Conservation (phyloP, 2,797 vertebrate species). For the Hylomyscus alleni region DNA sequence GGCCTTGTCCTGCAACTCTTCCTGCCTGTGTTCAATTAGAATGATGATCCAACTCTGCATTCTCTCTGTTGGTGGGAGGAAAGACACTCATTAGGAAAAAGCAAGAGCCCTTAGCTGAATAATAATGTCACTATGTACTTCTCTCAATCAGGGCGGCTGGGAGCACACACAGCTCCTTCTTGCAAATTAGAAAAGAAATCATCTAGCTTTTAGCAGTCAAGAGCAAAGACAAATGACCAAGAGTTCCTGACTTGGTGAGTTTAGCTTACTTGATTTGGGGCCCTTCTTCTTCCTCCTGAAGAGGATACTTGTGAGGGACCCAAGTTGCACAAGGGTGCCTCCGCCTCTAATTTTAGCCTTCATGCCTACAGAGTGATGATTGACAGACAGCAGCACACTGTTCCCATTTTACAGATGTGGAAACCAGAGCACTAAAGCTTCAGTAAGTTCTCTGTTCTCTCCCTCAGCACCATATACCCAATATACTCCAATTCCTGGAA, state of each 20-base stretch:
- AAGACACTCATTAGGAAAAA: constrained; percentile 47
- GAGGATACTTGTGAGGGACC: too few relatives aligned
- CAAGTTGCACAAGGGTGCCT: neutral
- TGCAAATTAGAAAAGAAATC: constrained; percentile 44
- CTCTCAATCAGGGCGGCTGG: neutral
- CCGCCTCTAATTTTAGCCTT: neutral
- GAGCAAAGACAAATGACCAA: constrained; percentile 39
- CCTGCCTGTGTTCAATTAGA: constrained; percentile 21
- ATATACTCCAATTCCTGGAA: neutral
- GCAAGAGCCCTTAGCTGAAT: constrained; percentile 49
- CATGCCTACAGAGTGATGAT: neutral
- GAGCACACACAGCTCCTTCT: constrained; percentile 38
- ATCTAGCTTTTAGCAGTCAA: constrained; percentile 17
- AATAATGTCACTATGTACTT: constrained; percentile 25
- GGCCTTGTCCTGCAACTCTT: neutral
- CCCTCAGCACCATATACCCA: neutral
- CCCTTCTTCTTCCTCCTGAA: neutral
- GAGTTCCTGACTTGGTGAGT: neutral
- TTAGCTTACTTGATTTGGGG: neutral
- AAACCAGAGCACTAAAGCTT: neutral
- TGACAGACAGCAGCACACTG: too few relatives aligned
- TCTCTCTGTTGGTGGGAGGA: constrained; percentile 27
- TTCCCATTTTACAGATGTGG: neutral
- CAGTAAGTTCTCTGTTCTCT: neutral
- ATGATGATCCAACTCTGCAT: neutral